Percentiles rank a stretch among this genome's conserved stretches.
phyloP scores from a whole-genome alignment of 2,113 vertebrate genomes.

The Lepidothrix coronata region DNA sequence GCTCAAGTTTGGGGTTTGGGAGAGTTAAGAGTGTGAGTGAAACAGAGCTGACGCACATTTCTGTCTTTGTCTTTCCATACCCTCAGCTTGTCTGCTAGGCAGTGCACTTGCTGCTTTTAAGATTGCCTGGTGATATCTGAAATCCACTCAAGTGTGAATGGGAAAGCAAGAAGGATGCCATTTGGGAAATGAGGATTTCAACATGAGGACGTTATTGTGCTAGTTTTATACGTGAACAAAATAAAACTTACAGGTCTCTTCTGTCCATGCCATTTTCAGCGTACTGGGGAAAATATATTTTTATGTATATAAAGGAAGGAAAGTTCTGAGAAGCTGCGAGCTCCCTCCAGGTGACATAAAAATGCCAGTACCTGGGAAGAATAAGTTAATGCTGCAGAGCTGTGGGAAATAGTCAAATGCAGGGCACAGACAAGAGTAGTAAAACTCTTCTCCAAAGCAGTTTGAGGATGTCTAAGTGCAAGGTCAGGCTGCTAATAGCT shows the following conservation, averaged over 20 bases:
- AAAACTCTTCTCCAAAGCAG: not conserved
- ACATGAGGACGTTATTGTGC: not conserved
- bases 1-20: not conserved
- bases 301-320: not conserved
- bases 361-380: not conserved
- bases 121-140: not conserved
- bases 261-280: not conserved
- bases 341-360: not conserved
- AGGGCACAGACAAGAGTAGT: not conserved
- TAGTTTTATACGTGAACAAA: not conserved
- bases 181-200: constrained; percentile 20
- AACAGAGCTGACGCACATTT: not conserved
- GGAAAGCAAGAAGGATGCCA: not conserved
- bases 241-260: not conserved
- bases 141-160: not conserved
- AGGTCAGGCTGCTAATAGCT: not conserved
- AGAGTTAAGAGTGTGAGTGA: not conserved
- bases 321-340: not conserved
- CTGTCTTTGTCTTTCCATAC: not conserved
- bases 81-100: not conserved
- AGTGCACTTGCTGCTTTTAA: not conserved
- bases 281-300: not conserved
- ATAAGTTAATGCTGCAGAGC: not conserved
- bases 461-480: not conserved
- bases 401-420: not conserved